These are phyloP conservation scores for Hippopotamus amphibius DNA, from an alignment of 2,113 vertebrate genomes.

Conservation along the genomic window DNA sequence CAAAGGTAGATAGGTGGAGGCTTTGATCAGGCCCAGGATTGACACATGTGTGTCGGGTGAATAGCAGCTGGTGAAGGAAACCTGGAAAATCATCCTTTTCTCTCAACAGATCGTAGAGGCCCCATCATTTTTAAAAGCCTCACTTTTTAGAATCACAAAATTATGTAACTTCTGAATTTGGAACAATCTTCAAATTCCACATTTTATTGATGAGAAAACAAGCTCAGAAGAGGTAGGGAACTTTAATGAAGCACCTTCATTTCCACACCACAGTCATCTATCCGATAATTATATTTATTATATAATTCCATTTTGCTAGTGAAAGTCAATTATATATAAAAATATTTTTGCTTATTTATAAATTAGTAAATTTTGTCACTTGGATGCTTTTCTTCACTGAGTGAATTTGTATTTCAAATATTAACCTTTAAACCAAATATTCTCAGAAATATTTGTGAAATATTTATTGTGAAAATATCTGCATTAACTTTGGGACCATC, in stretches of 20 bases:
- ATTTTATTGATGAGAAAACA: not conserved
- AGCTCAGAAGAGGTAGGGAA: not conserved
- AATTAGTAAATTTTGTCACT: not conserved
- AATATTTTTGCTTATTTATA: not conserved
- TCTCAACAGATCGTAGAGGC: not conserved
- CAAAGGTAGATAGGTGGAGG: not conserved
- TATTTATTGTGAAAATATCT: not conserved
- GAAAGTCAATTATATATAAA: conserved; percentile 1
- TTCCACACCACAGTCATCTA: not conserved
- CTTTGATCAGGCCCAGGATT: not conserved
- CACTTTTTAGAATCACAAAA: not conserved
- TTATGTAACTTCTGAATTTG: not conserved
- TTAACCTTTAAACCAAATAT: not conserved
- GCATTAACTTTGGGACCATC: not conserved
- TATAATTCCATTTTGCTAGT: not conserved
- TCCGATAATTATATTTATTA: not conserved
- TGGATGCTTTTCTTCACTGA: not conserved
- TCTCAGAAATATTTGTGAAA: not conserved
- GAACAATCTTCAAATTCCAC: not conserved
- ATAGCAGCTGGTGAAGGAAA: not conserved
- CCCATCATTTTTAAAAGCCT: not conserved
- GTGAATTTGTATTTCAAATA: not conserved
- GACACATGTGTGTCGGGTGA: not conserved
- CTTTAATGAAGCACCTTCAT: not conserved
- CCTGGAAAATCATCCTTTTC: not conserved